Percentiles rank a stretch among this genome's conserved stretches.
These are phyloP conservation scores for Tuberolachnus salignus DNA, from an alignment of 2,888 invertebrate genomes.

Conservation along the genomic window DNA sequence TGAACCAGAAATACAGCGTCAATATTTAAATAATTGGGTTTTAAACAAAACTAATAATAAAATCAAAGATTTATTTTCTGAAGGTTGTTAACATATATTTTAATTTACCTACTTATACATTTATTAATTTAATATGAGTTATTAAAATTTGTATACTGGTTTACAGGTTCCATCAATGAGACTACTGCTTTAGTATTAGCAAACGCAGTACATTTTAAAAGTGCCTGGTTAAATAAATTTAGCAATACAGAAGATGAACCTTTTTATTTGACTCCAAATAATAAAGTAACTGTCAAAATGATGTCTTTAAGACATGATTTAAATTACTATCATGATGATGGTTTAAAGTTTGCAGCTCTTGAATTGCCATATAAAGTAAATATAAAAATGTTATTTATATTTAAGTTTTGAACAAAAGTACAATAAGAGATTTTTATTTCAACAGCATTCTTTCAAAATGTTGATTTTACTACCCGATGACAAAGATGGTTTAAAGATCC, in stretches of 20 bases:
- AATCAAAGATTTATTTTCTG: conserved; percentile 76
- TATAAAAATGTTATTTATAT: too few relatives aligned
- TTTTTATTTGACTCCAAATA: conserved; percentile 69
- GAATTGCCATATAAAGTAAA: conserved; percentile 68
- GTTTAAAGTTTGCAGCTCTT: conserved; percentile 63
- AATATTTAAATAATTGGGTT: conserved; percentile 80
- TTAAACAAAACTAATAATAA: conserved; percentile 78
- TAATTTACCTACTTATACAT: too few relatives aligned
- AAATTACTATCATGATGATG: conserved; percentile 65
- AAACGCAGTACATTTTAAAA: conserved; percentile 88
- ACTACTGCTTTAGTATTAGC: conserved; percentile 75
- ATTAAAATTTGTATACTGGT: background rate
- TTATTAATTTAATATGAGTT: background rate
- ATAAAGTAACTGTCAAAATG: conserved; percentile 71
- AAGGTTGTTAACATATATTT: conserved; percentile 61
- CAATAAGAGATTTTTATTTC: too few relatives aligned
- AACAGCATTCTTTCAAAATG: too few relatives aligned
- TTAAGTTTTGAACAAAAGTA: too few relatives aligned
- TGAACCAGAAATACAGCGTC: conserved; percentile 64
- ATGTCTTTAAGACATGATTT: conserved; percentile 71
- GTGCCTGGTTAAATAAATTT: conserved; percentile 76
- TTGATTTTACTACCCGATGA: too few relatives aligned
- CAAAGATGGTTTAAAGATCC: conserved; percentile 66
- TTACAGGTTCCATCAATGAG: conserved; percentile 65
- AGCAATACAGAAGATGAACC: conserved; percentile 67